These are phyloP conservation scores for Paraplagusia blochii DNA, from an alignment of 2,113 vertebrate genomes.

Conservation along the genomic window DNA sequence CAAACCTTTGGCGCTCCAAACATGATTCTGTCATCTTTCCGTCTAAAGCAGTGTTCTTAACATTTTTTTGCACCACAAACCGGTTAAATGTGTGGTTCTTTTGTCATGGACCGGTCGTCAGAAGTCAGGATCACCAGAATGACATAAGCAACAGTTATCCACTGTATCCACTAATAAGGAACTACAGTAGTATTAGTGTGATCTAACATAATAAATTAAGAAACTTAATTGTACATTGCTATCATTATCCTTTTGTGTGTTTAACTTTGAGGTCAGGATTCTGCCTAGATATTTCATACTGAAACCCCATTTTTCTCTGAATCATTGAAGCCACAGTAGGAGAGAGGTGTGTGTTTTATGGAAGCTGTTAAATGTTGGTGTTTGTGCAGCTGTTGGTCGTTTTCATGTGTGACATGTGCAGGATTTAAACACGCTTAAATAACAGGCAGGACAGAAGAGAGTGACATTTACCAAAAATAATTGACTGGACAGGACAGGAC, in stretches of 20 bases:
- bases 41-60: too few relatives aligned
- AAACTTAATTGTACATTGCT: constrained; percentile 13
- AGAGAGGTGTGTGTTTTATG: constrained; percentile 46
- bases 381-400: constrained; percentile 64
- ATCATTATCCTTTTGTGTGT: constrained; percentile 21
- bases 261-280: constrained; percentile 25
- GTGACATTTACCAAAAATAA: constrained; percentile 8
- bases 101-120: too few relatives aligned
- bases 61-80: too few relatives aligned
- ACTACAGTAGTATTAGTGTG: constrained; percentile 17
- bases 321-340: constrained; percentile 48
- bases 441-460: constrained; percentile 16
- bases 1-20: too few relatives aligned
- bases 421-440: background rate
- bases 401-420: constrained; percentile 12
- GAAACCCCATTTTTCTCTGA: constrained; percentile 57
- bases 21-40: too few relatives aligned
- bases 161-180: too few relatives aligned
- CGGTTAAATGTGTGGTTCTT: too few relatives aligned
- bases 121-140: too few relatives aligned
- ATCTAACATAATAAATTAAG: too few relatives aligned
- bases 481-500: constrained; percentile 17
- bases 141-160: too few relatives aligned
- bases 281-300: constrained; percentile 36
- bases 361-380: constrained; percentile 68